phyloP scores from a whole-genome alignment of 2,888 invertebrate genomes.

The Diogma glabrata region DNA sequence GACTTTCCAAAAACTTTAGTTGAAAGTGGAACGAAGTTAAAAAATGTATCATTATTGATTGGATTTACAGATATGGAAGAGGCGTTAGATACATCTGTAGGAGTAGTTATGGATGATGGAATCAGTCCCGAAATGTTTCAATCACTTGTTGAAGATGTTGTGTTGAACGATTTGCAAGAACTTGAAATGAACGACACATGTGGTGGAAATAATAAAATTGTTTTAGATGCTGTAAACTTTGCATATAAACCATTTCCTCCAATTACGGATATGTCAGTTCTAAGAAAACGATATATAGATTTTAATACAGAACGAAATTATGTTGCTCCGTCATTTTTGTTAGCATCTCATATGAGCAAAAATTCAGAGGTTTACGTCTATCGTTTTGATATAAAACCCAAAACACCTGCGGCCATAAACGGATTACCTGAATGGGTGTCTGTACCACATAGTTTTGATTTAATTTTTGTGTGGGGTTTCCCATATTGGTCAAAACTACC shows the following conservation, averaged over 20 bases:
- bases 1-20: constrained; percentile 53
- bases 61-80: constrained; percentile 78
- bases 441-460: constrained; percentile 71
- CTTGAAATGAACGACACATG: constrained; percentile 42
- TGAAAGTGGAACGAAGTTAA: constrained; percentile 46
- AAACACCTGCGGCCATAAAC: constrained; percentile 48
- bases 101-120: constrained; percentile 46
- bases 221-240: constrained; percentile 62
- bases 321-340: constrained; percentile 55
- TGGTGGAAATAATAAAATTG: constrained; percentile 50
- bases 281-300: constrained; percentile 55
- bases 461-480: constrained; percentile 71
- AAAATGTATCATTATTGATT: constrained; percentile 59
- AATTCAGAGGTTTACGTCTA: constrained; percentile 52
- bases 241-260: constrained; percentile 61
- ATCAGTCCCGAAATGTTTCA: constrained; percentile 43
- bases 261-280: constrained; percentile 45
- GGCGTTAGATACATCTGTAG: constrained; percentile 49
- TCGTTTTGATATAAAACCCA: constrained; percentile 63
- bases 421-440: constrained; percentile 65
- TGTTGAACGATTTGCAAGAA: constrained; percentile 47
- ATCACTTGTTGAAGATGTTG: constrained; percentile 49
- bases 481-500: constrained; percentile 55
- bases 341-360: constrained; percentile 53
- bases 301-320: constrained; percentile 66